Conservation (phyloP, 2,113 vertebrate species). For the Balaeniceps rex region DNA sequence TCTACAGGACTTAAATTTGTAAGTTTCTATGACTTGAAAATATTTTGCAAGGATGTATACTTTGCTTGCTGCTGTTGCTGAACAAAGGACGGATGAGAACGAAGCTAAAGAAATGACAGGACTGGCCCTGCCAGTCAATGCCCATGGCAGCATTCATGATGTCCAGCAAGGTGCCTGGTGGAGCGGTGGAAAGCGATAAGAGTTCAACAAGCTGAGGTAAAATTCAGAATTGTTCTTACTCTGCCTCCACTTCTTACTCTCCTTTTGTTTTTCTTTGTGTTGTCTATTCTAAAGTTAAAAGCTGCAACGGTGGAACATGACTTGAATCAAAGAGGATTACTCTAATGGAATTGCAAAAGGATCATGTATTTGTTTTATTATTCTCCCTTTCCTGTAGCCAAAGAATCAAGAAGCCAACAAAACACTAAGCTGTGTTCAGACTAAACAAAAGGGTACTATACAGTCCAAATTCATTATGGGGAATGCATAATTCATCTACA, state of each 20-base stretch:
- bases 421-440: conserved; percentile 12
- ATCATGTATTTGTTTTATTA: conserved; percentile 24
- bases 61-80: not conserved
- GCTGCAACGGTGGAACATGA: not conserved
- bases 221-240: not conserved
- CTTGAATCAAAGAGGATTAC: conserved; percentile 20
- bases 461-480: not conserved
- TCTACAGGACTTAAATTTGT: not conserved
- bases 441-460: conserved; percentile 25
- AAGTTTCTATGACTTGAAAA: not conserved
- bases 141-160: not conserved
- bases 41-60: not conserved
- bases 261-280: not conserved
- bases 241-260: not conserved
- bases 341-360: conserved; percentile 3
- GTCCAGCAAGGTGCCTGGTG: not conserved
- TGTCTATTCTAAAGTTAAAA: not conserved
- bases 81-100: not conserved
- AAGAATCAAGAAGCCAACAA: conserved; percentile 13
- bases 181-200: not conserved
- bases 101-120: not conserved
- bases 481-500: not conserved
- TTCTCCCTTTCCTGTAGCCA: conserved; percentile 7
- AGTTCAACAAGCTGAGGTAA: not conserved
- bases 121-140: not conserved